A percentile compares a stretch with the other conserved stretches of the same genome.
These are phyloP conservation scores for Drosophila ezoana DNA, from an alignment of 2,888 invertebrate genomes.

Conservation along the genomic window DNA sequence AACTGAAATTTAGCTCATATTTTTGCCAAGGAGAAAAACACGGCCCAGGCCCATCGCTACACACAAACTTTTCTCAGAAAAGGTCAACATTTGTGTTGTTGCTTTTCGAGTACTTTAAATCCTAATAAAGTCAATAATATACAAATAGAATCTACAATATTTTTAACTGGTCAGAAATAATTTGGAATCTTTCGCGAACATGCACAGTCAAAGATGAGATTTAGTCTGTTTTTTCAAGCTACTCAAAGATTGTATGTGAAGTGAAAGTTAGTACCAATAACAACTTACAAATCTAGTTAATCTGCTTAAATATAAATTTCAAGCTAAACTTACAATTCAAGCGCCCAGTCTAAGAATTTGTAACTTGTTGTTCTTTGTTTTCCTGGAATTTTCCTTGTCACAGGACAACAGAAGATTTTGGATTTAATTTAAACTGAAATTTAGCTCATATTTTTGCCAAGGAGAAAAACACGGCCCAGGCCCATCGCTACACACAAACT, in stretches of 20 bases:
- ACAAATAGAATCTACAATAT: background rate
- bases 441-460: too few species aligned
- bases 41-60: background rate
- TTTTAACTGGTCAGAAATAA: background rate
- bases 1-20: too few species aligned
- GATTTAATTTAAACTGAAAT: too few species aligned
- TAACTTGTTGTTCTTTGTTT: slow-evolving; percentile 68
- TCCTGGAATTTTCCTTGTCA: too few species aligned
- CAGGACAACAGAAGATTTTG: too few species aligned
- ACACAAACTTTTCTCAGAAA: too few species aligned
- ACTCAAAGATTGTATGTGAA: background rate
- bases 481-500: background rate
- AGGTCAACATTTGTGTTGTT: too few species aligned
- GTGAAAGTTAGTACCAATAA: too few species aligned
- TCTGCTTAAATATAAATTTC: background rate
- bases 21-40: too few species aligned
- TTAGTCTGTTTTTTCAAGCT: background rate
- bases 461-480: too few species aligned
- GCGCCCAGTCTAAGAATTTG: slow-evolving; percentile 93
- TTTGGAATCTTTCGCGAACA: background rate
- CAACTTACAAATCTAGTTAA: too few species aligned
- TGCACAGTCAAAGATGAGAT: background rate
- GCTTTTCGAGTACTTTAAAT: too few species aligned
- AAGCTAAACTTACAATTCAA: slow-evolving; percentile 87
- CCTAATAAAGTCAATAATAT: background rate